phyloP scores from a whole-genome alignment of 2,797 vertebrate genomes.

The Tauraco hartlaubi region DNA sequence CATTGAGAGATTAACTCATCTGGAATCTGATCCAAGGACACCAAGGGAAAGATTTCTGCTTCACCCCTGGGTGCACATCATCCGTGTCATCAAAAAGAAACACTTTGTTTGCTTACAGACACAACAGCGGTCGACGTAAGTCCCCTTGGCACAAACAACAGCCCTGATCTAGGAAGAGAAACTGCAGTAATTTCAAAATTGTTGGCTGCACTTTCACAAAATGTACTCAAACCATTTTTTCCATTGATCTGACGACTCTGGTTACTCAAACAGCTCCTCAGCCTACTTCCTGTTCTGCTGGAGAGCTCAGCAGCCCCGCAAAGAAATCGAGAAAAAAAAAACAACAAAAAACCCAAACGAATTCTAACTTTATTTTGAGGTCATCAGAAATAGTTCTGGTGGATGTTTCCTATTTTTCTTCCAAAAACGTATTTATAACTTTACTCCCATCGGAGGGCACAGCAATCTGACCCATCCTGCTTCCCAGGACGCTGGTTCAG shows the following conservation, averaged over 20 bases:
- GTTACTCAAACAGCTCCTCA: constrained; percentile 63
- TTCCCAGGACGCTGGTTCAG: background rate
- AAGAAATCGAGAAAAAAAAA: background rate
- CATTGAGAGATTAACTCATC: background rate
- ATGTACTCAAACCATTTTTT: constrained; percentile 59
- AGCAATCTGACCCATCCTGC: background rate
- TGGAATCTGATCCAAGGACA: background rate
- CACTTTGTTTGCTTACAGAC: background rate
- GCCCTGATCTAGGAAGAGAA: constrained; percentile 29
- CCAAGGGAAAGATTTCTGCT: background rate
- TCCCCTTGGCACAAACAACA: background rate
- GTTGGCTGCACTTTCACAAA: constrained; percentile 55
- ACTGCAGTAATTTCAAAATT: constrained; percentile 54
- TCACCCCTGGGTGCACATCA: background rate
- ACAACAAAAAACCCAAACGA: background rate
- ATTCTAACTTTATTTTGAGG: constrained; percentile 13
- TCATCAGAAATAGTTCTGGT: constrained; percentile 35
- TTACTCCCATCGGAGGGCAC: background rate
- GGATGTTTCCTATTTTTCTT: constrained; percentile 38
- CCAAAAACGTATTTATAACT: constrained; percentile 33
- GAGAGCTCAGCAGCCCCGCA: constrained; percentile 23
- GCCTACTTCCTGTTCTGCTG: constrained; percentile 69
- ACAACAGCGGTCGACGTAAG: background rate
- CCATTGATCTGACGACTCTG: constrained; percentile 44
- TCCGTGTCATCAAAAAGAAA: background rate